These are phyloP conservation scores for Sebastes iracundus DNA, from an alignment of 2,797 vertebrate genomes.

Conservation along the genomic window DNA sequence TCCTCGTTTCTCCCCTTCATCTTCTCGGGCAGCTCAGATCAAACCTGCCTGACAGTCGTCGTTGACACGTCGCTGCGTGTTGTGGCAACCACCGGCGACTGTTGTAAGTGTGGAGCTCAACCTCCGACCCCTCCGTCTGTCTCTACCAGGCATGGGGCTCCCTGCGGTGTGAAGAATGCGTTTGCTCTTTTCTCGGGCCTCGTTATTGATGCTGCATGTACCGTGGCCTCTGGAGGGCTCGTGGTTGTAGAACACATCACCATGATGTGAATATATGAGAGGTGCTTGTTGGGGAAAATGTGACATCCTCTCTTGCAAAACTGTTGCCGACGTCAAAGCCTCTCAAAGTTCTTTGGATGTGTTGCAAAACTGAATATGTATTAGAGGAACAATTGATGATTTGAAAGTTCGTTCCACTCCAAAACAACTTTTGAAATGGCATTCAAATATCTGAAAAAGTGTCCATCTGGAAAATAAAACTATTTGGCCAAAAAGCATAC, in stretches of 20 bases:
- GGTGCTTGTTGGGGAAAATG: conserved; percentile 12
- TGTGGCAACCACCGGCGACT: conserved; percentile 61
- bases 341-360: background rate
- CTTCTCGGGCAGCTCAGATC: conserved; percentile 54
- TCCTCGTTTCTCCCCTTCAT: conserved; percentile 26
- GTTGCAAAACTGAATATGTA: background rate
- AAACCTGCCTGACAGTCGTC: conserved; percentile 64
- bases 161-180: conserved; percentile 49
- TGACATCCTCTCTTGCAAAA: conserved; percentile 9
- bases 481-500: background rate
- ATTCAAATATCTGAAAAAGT: conserved; percentile 8
- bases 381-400: conserved; percentile 20
- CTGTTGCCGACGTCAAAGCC: background rate
- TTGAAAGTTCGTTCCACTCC: conserved; percentile 4
- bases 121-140: conserved; percentile 31
- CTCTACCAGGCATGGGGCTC: background rate
- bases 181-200: conserved; percentile 43
- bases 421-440: background rate
- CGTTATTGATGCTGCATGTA: conserved; percentile 23
- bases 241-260: conserved; percentile 2
- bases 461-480: conserved; percentile 23
- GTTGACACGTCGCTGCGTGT: conserved; percentile 71
- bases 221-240: background rate
- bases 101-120: conserved; percentile 34
- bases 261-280: background rate